A percentile compares a stretch with the other conserved stretches of the same genome.
These are phyloP conservation scores for Aporophyla nigra DNA, from an alignment of 2,888 invertebrate genomes.

Conservation along the genomic window DNA sequence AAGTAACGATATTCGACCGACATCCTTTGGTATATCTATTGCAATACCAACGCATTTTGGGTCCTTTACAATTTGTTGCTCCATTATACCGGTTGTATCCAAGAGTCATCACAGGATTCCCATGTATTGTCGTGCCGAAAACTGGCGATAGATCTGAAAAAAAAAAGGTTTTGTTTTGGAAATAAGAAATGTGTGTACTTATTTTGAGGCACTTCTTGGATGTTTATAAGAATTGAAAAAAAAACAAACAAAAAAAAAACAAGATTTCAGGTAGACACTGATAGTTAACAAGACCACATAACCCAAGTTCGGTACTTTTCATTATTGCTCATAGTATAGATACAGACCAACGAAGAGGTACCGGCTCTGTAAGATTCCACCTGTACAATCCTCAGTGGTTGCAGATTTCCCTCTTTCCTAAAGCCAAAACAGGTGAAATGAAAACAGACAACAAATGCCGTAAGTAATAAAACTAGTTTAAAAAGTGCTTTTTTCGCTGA, in stretches of 20 bases:
- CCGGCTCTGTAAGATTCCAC: neutral
- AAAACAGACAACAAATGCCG: neutral
- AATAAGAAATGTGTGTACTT: too few species aligned
- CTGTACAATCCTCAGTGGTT: neutral
- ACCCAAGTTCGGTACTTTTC: neutral
- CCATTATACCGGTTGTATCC: slow-evolving; percentile 48
- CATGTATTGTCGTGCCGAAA: slow-evolving; percentile 26
- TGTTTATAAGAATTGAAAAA: neutral
- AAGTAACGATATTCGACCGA: slow-evolving; percentile 27
- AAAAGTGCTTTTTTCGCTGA: neutral
- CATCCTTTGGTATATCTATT: slow-evolving; percentile 25
- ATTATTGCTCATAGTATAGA: neutral
- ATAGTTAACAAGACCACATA: too few species aligned
- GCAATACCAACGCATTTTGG: slow-evolving; percentile 47
- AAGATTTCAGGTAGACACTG: neutral
- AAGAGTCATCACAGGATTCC: slow-evolving; percentile 43
- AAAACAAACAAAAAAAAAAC: too few species aligned
- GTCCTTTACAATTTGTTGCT: slow-evolving; percentile 22
- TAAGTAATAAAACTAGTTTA: neutral
- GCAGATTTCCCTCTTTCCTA: neutral
- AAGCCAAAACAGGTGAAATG: neutral
- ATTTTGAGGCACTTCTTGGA: neutral
- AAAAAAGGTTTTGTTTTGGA: neutral
- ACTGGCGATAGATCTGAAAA: slow-evolving; percentile 27
- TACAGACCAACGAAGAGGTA: neutral